Evolutionary conservation across 1,140 invertebrate genomes (phyloP).

Genomic region (Polypedilum pembai): DNA sequence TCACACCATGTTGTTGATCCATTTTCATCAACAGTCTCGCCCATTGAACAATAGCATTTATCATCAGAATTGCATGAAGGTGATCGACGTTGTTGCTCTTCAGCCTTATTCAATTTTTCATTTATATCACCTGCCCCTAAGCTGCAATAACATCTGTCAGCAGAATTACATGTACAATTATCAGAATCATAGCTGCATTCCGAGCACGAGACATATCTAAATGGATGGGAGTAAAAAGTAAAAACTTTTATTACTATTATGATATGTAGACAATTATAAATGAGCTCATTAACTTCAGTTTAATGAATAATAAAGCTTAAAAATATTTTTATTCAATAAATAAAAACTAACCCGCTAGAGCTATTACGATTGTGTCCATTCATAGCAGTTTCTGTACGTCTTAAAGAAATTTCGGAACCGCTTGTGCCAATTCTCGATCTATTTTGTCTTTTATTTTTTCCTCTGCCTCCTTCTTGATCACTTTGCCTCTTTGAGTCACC

Average conservation of each 20-base stretch:
- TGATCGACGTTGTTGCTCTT: slow-evolving; percentile 30
- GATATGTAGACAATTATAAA: not conserved
- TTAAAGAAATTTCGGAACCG: slow-evolving; percentile 41
- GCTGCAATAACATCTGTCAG: slow-evolving; percentile 70
- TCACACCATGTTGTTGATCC: slow-evolving; percentile 59
- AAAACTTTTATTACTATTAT: not conserved
- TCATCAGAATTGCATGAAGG: slow-evolving; percentile 48
- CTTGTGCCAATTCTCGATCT: slow-evolving; percentile 37
- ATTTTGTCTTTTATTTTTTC: slow-evolving; percentile 32
- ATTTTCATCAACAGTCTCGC: slow-evolving; percentile 36
- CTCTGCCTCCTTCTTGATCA: not conserved
- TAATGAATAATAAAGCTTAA: too few species aligned
- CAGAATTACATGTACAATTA: slow-evolving; percentile 62
- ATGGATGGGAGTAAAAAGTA: not conserved
- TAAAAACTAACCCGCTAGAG: slow-evolving; percentile 49
- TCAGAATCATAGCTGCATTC: slow-evolving; percentile 78
- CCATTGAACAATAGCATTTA: slow-evolving; percentile 60
- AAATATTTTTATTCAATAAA: not conserved
- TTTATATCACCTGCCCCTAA: slow-evolving; percentile 43
- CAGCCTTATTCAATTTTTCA: slow-evolving; percentile 35
- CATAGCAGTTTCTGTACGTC: slow-evolving; percentile 38
- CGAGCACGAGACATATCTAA: slow-evolving; percentile 68
- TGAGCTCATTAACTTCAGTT: not conserved
- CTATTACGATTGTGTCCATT: slow-evolving; percentile 57
- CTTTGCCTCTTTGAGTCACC: slow-evolving; percentile 27